Conservation (phyloP, 2,888 invertebrate species). For the Meganola albula region DNA sequence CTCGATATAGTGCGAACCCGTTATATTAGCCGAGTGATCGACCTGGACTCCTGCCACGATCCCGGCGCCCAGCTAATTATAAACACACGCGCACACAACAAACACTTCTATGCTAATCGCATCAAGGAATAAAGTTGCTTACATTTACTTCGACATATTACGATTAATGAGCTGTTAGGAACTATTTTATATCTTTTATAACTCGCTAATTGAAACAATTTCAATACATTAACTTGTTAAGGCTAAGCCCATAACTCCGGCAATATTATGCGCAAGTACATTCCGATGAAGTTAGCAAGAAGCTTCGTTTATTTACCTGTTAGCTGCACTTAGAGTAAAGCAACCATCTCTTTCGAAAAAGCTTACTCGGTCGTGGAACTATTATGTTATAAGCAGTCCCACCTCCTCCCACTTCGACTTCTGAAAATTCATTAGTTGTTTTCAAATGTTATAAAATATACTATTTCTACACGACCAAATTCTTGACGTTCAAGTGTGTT, state of each 20-base stretch:
- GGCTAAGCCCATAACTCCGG: constrained; percentile 32
- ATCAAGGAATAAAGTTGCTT: constrained; percentile 49
- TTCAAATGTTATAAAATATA: too few relatives aligned
- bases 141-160: constrained; percentile 27
- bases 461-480: constrained; percentile 20
- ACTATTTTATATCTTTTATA: constrained; percentile 39
- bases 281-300: background rate
- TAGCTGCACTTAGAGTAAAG: constrained; percentile 12
- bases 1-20: constrained; percentile 65
- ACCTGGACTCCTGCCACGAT: constrained; percentile 71
- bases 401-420: too few relatives aligned
- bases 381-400: too few relatives aligned
- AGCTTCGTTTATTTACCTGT: too few relatives aligned
- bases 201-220: constrained; percentile 37
- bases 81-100: constrained; percentile 48
- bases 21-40: constrained; percentile 69
- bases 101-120: constrained; percentile 50
- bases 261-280: constrained; percentile 6
- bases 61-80: constrained; percentile 65
- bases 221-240: constrained; percentile 37
- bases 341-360: too few relatives aligned
- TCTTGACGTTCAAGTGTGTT: constrained; percentile 25
- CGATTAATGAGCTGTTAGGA: constrained; percentile 38
- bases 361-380: too few relatives aligned
- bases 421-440: background rate